phyloP scores from a whole-genome alignment of 2,888 invertebrate genomes.

The Ceraclea dissimilis region DNA sequence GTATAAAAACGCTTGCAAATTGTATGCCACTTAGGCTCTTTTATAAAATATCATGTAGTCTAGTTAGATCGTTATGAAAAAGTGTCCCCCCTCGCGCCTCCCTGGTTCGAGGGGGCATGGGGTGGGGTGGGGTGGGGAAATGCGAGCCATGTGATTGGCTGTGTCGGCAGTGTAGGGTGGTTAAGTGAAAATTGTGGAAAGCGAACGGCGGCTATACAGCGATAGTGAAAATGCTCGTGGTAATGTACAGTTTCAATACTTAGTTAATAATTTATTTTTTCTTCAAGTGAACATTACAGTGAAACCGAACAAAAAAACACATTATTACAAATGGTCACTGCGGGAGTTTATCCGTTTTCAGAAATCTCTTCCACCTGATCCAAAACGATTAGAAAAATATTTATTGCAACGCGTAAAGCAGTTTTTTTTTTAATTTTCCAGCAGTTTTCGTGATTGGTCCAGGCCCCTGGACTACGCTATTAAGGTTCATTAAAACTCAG shows the following conservation, averaged over 20 bases:
- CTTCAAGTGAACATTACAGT: too few species aligned
- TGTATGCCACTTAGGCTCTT: constrained; percentile 12
- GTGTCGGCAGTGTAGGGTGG: constrained; percentile 15
- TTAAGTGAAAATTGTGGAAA: constrained; percentile 23
- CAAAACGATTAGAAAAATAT: too few species aligned
- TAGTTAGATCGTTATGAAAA: constrained; percentile 22
- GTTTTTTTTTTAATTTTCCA: too few species aligned
- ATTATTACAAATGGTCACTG: too few species aligned
- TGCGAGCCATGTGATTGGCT: constrained; percentile 23
- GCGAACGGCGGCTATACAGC: constrained; percentile 21
- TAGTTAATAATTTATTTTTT: too few species aligned
- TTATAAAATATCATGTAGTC: neutral
- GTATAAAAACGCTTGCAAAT: neutral
- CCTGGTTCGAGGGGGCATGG: neutral
- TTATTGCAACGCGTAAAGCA: too few species aligned
- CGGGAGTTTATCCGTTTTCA: too few species aligned
- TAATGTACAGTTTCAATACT: neutral
- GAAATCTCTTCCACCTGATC: too few species aligned
- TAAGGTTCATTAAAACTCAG: too few species aligned
- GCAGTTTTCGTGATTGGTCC: too few species aligned
- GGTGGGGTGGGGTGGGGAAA: constrained; percentile 9
- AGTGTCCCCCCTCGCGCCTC: constrained; percentile 10
- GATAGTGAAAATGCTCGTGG: constrained; percentile 10
- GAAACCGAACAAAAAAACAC: too few species aligned
- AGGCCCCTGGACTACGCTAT: too few species aligned